Conservation (phyloP, 1,140 invertebrate species). For the Mylabris phalerata region DNA sequence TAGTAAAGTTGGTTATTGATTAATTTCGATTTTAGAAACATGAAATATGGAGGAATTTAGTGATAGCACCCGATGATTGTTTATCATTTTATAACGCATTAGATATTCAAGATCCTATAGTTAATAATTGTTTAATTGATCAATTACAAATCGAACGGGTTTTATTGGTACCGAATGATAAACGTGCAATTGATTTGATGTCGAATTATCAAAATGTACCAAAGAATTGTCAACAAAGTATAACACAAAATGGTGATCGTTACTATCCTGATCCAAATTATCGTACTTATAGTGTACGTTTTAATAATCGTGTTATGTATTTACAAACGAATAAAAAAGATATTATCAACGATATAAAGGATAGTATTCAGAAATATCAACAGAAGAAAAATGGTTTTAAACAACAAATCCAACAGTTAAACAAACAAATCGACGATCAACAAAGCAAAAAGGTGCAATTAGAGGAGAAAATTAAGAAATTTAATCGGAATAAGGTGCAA, state of each 20-base stretch:
- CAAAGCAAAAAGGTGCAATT: conserved; percentile 14
- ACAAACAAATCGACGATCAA: conserved; percentile 13
- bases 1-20: not conserved
- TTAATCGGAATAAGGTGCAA: conserved; percentile 16
- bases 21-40: conserved; percentile 42
- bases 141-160: conserved; percentile 61
- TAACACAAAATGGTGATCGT: conserved; percentile 53
- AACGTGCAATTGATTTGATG: conserved; percentile 57
- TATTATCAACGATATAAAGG: conserved; percentile 14
- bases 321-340: conserved; percentile 60
- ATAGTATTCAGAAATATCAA: conserved; percentile 18
- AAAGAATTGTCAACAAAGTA: conserved; percentile 52
- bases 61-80: conserved; percentile 33
- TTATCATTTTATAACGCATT: conserved; percentile 62
- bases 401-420: conserved; percentile 18
- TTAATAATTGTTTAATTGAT: conserved; percentile 83
- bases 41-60: conserved; percentile 47
- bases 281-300: conserved; percentile 53
- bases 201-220: conserved; percentile 56
- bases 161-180: conserved; percentile 57
- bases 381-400: conserved; percentile 14
- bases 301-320: conserved; percentile 42
- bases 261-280: conserved; percentile 64
- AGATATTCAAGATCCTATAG: conserved; percentile 63
- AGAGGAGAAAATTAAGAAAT: conserved; percentile 26